Evolutionary conservation across 2,797 vertebrate genomes (phyloP), one percentile per base, ranked within the genome.

Genomic region (Menidia menidia): DNA sequence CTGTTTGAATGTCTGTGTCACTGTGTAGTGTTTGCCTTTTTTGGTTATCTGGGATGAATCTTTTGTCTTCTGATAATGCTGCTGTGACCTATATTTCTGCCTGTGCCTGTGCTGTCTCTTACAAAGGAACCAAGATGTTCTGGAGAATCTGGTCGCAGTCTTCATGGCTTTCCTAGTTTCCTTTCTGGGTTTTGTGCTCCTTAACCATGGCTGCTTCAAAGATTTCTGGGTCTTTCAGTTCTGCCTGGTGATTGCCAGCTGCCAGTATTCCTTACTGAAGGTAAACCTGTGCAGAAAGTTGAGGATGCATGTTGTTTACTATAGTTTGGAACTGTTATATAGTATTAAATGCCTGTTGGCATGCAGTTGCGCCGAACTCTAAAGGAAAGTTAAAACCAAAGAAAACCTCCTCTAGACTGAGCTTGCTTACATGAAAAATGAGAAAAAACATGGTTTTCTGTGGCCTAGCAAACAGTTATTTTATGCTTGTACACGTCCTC

Each of bases 221-320:
- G 98, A 99, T 68, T 92, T 98, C 78, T 97, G 97, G 96, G 92
- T 96, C 32, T 94, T 99, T 33, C 95, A 97, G 87, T 98, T 99
- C 91, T 99, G 98, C 84, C 90, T 98, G 0, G 95, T 99, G 75
- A 98, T 99, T 77, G 97, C 98, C 73, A 97, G 98, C 87, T 99
- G 98, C 89, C 98, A 99, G 85, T 99, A 99, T 85, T 99, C 97
- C 31, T 92, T 99, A 75, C 85, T 99, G 53, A 99, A 99, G 96
- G 98, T 97, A 94, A 82, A 41, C 47, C 16, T 8, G 16, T 35
- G 31, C 13, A 1, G 11, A 61, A 41, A 15, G 3, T 4, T 18
- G 4, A 25, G 4, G 19, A 65, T 58, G 1, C 9, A 3, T 18
- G 33, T 16, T 14, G 13, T 16, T 44, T 33, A 16, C n/a, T 45